A percentile compares a stretch with the other conserved stretches of the same genome.
Evolutionary conservation across 2,888 invertebrate species (phyloP).

Genomic region (Drosophila meridionalis): DNA sequence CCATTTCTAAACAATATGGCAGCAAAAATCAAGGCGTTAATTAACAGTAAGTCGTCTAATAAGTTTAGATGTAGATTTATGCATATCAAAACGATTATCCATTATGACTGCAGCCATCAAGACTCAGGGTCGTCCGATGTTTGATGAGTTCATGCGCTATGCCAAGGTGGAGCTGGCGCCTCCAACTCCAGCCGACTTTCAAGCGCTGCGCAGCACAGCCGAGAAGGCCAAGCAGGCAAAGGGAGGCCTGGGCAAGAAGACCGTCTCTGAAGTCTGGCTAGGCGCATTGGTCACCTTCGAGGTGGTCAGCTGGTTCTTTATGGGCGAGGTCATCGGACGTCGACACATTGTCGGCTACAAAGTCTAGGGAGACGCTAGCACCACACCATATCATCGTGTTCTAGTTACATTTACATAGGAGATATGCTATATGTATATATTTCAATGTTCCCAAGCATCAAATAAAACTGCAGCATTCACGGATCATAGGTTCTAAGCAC

Average conservation of each 20-base stretch:
- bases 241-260: conserved; percentile 34
- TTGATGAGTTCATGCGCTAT: conserved; percentile 63
- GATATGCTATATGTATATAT: conserved; percentile 1
- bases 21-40: conserved; percentile 35
- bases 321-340: conserved; percentile 72
- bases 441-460: conserved; percentile 10
- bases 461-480: conserved; percentile 39
- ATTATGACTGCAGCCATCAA: conserved; percentile 30
- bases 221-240: conserved; percentile 45
- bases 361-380: conserved; percentile 43
- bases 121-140: conserved; percentile 55
- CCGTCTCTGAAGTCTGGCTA: conserved; percentile 59
- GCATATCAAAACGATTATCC: background rate
- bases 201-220: conserved; percentile 33
- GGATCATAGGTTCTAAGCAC: conserved; percentile 46
- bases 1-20: conserved; percentile 38
- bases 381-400: background rate
- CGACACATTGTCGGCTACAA: conserved; percentile 71
- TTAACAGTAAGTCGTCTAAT: conserved; percentile 51
- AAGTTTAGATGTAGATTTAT: background rate
- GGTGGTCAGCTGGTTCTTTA: conserved; percentile 67
- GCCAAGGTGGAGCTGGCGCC: conserved; percentile 67
- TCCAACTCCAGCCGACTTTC: conserved; percentile 62
- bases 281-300: conserved; percentile 63
- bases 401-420: background rate